Percentiles rank a stretch among this genome's conserved stretches.
phyloP scores from a whole-genome alignment of 2,113 vertebrate species.

The Lophotis ruficrista region DNA sequence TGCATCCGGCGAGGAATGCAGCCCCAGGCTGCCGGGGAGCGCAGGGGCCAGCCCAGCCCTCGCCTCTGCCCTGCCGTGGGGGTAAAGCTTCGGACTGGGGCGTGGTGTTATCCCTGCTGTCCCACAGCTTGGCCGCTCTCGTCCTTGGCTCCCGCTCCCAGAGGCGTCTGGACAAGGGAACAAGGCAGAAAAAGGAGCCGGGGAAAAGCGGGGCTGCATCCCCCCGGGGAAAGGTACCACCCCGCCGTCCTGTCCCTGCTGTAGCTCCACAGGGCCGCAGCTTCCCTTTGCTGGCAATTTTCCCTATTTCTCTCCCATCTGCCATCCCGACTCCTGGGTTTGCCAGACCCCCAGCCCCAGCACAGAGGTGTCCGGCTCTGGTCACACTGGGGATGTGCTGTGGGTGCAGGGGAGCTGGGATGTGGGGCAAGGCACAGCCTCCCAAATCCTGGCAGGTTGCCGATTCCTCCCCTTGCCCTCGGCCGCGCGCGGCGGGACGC shows the following conservation, averaged over 20 bases:
- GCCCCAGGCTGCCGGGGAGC: background rate
- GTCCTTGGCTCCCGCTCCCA: background rate
- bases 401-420: fast-evolving
- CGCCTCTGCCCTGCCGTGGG: fast-evolving
- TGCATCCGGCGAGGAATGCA: background rate
- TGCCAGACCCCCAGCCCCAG: background rate
- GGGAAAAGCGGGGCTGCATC: background rate
- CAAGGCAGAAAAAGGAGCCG: background rate
- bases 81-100: fast-evolving
- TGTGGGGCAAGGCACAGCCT: background rate
- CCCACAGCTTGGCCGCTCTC: background rate
- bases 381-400: fast-evolving
- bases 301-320: background rate
- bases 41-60: background rate
- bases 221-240: fast-evolving
- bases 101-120: background rate
- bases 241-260: fast-evolving
- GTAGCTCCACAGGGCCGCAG: fast-evolving
- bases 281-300: background rate
- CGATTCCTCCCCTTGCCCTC: background rate
- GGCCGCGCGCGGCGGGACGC: background rate
- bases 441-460: fast-evolving
- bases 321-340: background rate
- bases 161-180: background rate
- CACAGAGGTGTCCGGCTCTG: fast-evolving